A percentile compares a stretch with the other conserved stretches of the same genome.
Evolutionary conservation across 2,113 vertebrate genomes (phyloP).

Genomic region (Periophthalmus modestus): DNA sequence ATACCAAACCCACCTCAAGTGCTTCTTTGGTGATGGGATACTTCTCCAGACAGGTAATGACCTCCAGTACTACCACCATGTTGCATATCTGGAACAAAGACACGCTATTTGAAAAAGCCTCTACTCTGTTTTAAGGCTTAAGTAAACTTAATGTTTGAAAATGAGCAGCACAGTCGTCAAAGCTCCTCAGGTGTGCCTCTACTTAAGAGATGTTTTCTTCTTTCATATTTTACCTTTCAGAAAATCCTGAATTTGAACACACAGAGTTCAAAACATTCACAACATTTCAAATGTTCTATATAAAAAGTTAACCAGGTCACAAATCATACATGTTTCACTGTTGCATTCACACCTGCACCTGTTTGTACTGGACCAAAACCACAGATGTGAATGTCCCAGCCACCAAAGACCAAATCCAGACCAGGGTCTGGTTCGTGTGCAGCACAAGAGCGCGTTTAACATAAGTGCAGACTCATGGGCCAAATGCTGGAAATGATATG

Average conservation of each 20-base stretch:
- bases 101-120: slow-evolving; percentile 4
- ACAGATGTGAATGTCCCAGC: background rate
- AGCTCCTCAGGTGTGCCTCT: background rate
- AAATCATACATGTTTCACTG: background rate
- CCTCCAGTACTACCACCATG: slow-evolving; percentile 97
- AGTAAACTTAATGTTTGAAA: background rate
- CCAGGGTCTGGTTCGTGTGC: background rate
- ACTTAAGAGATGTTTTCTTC: too few relatives aligned
- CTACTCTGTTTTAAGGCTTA: background rate
- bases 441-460: too few relatives aligned
- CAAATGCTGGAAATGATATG: background rate
- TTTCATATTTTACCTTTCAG: too few relatives aligned
- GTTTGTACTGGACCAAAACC: background rate
- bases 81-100: slow-evolving; percentile 87
- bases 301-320: too few relatives aligned
- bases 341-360: background rate
- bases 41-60: slow-evolving; percentile 96
- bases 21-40: slow-evolving; percentile 99
- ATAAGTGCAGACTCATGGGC: background rate
- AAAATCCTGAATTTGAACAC: too few relatives aligned
- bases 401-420: background rate
- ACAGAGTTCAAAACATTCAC: too few relatives aligned
- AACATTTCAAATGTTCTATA: too few relatives aligned
- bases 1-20: slow-evolving; percentile 84
- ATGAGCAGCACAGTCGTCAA: background rate